phyloP scores from a whole-genome alignment of 2,113 vertebrate genomes.

The Dendrocopos noguchii region DNA sequence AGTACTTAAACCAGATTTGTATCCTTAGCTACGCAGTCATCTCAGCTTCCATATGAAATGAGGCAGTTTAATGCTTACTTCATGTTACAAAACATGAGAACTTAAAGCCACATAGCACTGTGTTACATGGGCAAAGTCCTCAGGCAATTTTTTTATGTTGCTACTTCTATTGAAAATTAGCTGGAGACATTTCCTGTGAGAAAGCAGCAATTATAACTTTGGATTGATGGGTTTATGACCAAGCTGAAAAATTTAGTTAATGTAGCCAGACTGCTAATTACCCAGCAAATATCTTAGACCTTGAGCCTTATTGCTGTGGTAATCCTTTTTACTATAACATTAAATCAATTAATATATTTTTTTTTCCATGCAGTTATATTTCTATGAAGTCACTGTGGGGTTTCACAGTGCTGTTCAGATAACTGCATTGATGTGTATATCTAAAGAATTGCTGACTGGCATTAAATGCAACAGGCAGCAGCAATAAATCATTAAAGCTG shows the following conservation, averaged over 20 bases:
- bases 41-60: background rate
- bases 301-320: background rate
- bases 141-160: background rate
- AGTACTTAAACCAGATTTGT: background rate
- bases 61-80: background rate
- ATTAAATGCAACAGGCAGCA: background rate
- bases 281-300: background rate
- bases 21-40: background rate
- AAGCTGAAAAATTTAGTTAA: background rate
- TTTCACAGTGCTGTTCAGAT: background rate
- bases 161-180: background rate
- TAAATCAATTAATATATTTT: background rate
- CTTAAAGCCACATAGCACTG: background rate
- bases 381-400: background rate
- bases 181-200: background rate
- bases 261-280: background rate
- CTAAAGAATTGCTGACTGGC: background rate
- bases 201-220: background rate
- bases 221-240: background rate
- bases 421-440: background rate
- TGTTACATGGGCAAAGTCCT: background rate
- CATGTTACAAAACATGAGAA: background rate
- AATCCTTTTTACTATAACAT: constrained; percentile 15
- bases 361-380: background rate
- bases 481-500: background rate